Percentiles rank a stretch among this genome's conserved stretches.
These are phyloP conservation scores for Cerceris ruficornis DNA, from an alignment of 2,888 invertebrate species.

Conservation along the genomic window DNA sequence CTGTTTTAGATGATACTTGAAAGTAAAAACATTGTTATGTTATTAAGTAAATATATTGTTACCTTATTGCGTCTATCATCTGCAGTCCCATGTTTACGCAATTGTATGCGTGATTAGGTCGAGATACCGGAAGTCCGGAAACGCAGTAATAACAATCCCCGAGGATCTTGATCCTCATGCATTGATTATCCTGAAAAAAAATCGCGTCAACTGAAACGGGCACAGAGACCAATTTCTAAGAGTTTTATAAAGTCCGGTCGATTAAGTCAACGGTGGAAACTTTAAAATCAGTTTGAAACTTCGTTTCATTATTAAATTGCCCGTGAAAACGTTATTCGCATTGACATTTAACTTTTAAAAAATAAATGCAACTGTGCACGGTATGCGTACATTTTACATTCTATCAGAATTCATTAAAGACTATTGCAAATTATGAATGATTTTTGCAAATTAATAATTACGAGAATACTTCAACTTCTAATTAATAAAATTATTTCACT, in stretches of 20 bases:
- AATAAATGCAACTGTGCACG: background rate
- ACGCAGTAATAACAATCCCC: conserved; percentile 99
- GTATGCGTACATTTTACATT: too few relatives aligned
- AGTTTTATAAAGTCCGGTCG: background rate
- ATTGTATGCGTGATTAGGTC: conserved; percentile 97
- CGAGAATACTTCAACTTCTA: too few relatives aligned
- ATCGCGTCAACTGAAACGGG: too few relatives aligned
- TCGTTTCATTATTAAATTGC: background rate
- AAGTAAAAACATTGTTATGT: too few relatives aligned
- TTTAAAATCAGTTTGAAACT: background rate
- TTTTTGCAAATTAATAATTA: too few relatives aligned
- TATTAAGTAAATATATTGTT: conserved; percentile 60
- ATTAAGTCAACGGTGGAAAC: background rate
- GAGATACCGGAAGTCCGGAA: conserved; percentile 94
- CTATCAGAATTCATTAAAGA: too few relatives aligned
- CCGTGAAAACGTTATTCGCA: background rate
- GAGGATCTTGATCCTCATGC: conserved; percentile 97
- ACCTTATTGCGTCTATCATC: conserved; percentile 98
- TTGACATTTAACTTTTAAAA: background rate
- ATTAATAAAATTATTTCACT: too few relatives aligned
- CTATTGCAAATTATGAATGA: too few relatives aligned
- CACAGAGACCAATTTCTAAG: too few relatives aligned
- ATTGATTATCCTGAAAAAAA: conserved; percentile 91
- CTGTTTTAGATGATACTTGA: too few relatives aligned
- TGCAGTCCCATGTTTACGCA: conserved; percentile 98